Evolutionary conservation across 1,140 invertebrate genomes (phyloP), one percentile per base, ranked within the genome.

Genomic region (Delia radicum): DNA sequence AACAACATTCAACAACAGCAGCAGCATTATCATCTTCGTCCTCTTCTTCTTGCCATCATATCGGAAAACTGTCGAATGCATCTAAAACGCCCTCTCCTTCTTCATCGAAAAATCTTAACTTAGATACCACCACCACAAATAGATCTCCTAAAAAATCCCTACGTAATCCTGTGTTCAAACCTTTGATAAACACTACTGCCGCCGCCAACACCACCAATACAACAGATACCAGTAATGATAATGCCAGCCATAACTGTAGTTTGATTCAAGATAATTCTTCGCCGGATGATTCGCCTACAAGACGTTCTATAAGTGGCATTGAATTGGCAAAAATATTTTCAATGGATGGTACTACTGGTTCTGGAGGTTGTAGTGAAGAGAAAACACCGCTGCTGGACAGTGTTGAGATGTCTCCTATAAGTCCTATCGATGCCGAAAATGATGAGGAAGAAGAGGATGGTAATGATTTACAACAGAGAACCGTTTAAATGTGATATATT

Each of bases 331-430:
- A 81, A 62, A 85, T 85, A 67, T 85, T 85, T 73, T 82, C 85
- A 69, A 82, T 85, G 79, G 82, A 86, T 73, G 79, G 83, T 21
- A 78, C 80, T 2, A 79, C 78, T 3, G 78, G 78, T 46, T 84
- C 81, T 33, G 46, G 67, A 48, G 81, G 78, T 73, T 83, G 81
- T 73, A 83, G 82, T 75, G 85, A 86, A 74, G 85, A 86, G 79
- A 86, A 86, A 75, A 86, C 82, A 7, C 85, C 85, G 33, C 78
- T 86, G 0, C 77, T 86, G 55, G 85, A 86, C 62, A 84, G 82
- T 67, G 83, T 86, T 18, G 85, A 86, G 75, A 85, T 86, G 82
- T 86, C 85, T 8, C 84, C 83, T 1, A 86, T 85, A 12, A 86
- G 85, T 81, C 85, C 85, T 78, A 86, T 82, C 10, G 85, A 85